Percentiles rank a stretch among this genome's conserved stretches.
Conservation (phyloP, 2,113 vertebrate genomes). For the Zingel zingel region DNA sequence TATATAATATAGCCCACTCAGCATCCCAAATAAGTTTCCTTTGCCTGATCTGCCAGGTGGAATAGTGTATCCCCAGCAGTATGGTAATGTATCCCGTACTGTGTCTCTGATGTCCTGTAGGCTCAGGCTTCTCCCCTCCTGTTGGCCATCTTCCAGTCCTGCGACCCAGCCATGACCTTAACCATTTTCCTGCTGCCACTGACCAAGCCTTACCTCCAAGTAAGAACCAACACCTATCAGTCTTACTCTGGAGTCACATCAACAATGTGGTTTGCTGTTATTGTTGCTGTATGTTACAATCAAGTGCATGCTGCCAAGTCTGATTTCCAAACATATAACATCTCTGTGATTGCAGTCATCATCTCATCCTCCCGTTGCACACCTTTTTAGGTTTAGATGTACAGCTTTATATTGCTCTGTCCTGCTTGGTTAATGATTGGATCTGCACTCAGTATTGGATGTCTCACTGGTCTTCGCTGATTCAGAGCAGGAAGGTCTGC, state of each 20-base stretch:
- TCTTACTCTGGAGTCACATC: constrained; percentile 75
- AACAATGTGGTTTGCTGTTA: constrained; percentile 24
- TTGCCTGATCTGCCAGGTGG: not conserved
- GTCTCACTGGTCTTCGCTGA: not conserved
- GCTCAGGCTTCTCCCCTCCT: constrained; percentile 84
- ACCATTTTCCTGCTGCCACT: constrained; percentile 93
- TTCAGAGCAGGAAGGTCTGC: not conserved
- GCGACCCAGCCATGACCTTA: constrained; percentile 90
- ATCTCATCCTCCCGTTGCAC: not conserved
- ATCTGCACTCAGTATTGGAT: not conserved
- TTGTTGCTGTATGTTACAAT: not conserved
- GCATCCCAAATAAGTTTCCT: not conserved
- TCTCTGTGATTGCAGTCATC: constrained; percentile 20
- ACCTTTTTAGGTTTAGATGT: not conserved
- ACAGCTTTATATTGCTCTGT: constrained; percentile 1
- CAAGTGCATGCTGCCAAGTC: constrained; percentile 29
- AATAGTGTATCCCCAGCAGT: constrained; percentile 9
- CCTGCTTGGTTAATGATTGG: constrained; percentile 2
- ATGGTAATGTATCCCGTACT: constrained; percentile 40
- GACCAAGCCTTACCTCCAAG: constrained; percentile 98
- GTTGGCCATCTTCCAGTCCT: constrained; percentile 94
- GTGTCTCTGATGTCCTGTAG: constrained; percentile 78
- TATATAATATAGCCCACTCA: not conserved
- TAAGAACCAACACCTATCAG: constrained; percentile 84
- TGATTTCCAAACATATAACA: constrained; percentile 23